phyloP scores from a whole-genome alignment of 1,140 invertebrate genomes.

The Trachymyrmex cornetzi region DNA sequence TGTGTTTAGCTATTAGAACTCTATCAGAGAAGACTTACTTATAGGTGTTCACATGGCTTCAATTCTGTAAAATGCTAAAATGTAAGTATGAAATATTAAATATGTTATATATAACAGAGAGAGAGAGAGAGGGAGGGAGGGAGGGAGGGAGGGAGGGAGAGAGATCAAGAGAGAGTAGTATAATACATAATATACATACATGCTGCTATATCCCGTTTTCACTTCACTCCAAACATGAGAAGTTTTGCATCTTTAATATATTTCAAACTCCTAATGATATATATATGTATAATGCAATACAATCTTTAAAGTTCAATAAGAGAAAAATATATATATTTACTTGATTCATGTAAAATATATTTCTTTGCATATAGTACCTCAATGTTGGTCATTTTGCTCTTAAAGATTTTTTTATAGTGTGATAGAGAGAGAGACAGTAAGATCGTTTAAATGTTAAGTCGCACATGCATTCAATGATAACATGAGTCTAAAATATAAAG shows the following conservation, averaged over 20 bases:
- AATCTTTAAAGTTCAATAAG: conserved; percentile 6
- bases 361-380: not conserved
- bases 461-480: not conserved
- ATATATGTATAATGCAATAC: not conserved
- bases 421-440: not conserved
- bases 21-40: conserved; percentile 42
- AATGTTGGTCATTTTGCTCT: conserved; percentile 17
- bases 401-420: conserved; percentile 27
- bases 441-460: conserved; percentile 23
- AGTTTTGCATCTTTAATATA: conserved; percentile 47
- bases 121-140: not conserved
- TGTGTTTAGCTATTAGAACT: conserved; percentile 46
- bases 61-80: conserved; percentile 57
- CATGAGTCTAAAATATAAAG: conserved; percentile 3
- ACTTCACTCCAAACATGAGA: conserved; percentile 14
- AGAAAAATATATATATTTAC: conserved; percentile 4
- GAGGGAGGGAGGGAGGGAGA: not conserved
- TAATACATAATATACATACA: conserved; percentile 18
- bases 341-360: conserved; percentile 16
- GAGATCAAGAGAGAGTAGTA: not conserved
- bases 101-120: conserved; percentile 19
- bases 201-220: conserved; percentile 25
- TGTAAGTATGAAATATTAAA: conserved; percentile 49
- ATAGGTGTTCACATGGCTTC: conserved; percentile 34
- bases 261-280: conserved; percentile 8